Base-by-base conservation (phyloP, 1,140 invertebrate species). In the Leptopilina boulardi region DNA sequence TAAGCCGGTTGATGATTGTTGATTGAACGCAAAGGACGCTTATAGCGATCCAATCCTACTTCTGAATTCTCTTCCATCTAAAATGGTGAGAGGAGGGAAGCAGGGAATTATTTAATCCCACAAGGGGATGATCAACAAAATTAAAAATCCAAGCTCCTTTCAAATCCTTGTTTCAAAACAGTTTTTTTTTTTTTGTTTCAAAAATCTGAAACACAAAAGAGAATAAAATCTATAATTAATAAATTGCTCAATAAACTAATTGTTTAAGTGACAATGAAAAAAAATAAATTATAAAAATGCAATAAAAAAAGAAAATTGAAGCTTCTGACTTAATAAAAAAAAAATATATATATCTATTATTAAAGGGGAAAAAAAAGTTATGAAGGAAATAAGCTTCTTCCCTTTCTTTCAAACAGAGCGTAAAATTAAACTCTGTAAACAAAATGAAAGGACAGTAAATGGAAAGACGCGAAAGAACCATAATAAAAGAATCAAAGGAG, bases 1-100 rank as follows among this genome's bases (percentile, higher is more conserved):
- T 92, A 94, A 2, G 93, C 92, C 73, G 87, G 87, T n/a, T 91
- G 83, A 1, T 73, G 79, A 26, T 91, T 92, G 78, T 91, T 87
- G 42, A 86, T 66, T 1, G 93, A 93, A 51, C 90, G 90, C 0
- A 92, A 74, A 13, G 77, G 34, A 15, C 71, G 74, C 30, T 9
- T 4, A 4, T 72, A 30, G 30, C 18, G 70, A 38, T 66, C 21
- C 59, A 54, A 59, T 19, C 13, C 42, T 19, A 51, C 76, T 26
- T 70, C 76, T 47, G 56, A 26, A 10, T 73, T 54, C 38, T 54
- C 66, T 73, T 77, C 75, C 21, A 70, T 47, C n/a, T 76, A 13
- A n/a, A n/a, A n/a, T n/a, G n/a, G n/a, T n/a, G n/a, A n/a, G n/a
- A n/a, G n/a, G n/a, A n/a, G n/a, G n/a, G n/a, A n/a, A n/a, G n/a